Evolutionary conservation across 1,140 invertebrate genomes (phyloP), one percentile per base, ranked within the genome.

Genomic region (Chionoecetes opilio): DNA sequence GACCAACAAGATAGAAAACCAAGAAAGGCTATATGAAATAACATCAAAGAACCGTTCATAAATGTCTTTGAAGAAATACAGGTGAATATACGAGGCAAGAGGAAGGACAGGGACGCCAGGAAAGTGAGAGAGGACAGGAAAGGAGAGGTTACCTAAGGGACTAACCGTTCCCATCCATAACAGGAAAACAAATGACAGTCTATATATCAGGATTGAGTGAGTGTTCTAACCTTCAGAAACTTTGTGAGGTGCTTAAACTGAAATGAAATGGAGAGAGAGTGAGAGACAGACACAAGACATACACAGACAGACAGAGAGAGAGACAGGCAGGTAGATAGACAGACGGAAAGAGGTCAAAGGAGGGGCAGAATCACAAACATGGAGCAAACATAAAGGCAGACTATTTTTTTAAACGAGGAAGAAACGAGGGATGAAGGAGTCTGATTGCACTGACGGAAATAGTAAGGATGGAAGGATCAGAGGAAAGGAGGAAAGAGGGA

Each of bases 121-220:
- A 75, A 26, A n/a, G 3, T 26, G n/a, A 75, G 8, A 75, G 63
- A 75, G 63, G 63, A 75, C 21, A 75, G 21, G 63, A 75, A 21
- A 75, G 63, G 63, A 75, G 63, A 75, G 63, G 26, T n/a, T n/a
- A 17, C 63, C 63, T 21, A 75, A n/a, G n/a, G 63, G 63, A 75
- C 63, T n/a, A 11, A n/a, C 63, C 63, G n/a, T 75, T n/a, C 21
- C 63, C 63, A 75, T 75, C n/a, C 63, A n/a, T 75, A 75, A 75
- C 26, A 75, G 63, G 63, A 75, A n/a, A 75, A 75, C 63, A 75
- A 75, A 75, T 75, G 63, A n/a, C 63, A n/a, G 63, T 75, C 63
- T 75, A 75, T 75, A 75, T n/a, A 75, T 75, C 63, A 75, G 63
- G 21, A 26, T 75, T n/a, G 63, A 75, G 63, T 75, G 63, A 75